Percentiles rank a stretch among this genome's conserved stretches.
Conservation (phyloP, 30 jellyfish, hydroid and myxozoan genomes). For the Hydra vulgaris region DNA sequence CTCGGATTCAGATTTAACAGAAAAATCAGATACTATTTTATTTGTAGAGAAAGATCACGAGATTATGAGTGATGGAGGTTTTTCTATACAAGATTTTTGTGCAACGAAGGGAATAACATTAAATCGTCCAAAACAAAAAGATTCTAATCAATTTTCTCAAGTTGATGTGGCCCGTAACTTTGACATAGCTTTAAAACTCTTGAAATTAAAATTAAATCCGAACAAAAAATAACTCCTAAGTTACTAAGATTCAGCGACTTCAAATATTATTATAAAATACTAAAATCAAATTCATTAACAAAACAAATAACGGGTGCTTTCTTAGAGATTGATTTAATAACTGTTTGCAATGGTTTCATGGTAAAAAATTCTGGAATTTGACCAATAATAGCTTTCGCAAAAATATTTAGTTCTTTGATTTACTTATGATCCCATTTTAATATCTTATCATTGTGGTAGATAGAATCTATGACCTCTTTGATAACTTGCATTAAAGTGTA, state of each 20-base stretch:
- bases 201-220: not conserved
- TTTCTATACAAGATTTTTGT: too few relatives aligned
- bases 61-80: too few relatives aligned
- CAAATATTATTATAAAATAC: not conserved
- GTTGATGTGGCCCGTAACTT: too few relatives aligned
- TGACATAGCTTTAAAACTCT: too few relatives aligned
- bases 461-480: conserved; percentile 11
- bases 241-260: not conserved
- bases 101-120: too few relatives aligned
- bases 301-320: not conserved
- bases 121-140: too few relatives aligned
- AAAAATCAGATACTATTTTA: too few relatives aligned
- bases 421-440: conserved; percentile 1
- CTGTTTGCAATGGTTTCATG: not conserved
- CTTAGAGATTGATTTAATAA: not conserved
- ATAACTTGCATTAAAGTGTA: not conserved
- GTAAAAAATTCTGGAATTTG: not conserved
- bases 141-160: too few relatives aligned
- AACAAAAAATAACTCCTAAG: not conserved
- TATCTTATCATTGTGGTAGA: not conserved
- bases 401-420: not conserved
- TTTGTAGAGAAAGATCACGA: too few relatives aligned
- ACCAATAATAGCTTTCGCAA: not conserved
- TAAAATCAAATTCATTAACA: conserved; percentile 1
- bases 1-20: too few relatives aligned